Conservation (phyloP, 2,113 vertebrate genomes). For the Tenrec ecaudatus region DNA sequence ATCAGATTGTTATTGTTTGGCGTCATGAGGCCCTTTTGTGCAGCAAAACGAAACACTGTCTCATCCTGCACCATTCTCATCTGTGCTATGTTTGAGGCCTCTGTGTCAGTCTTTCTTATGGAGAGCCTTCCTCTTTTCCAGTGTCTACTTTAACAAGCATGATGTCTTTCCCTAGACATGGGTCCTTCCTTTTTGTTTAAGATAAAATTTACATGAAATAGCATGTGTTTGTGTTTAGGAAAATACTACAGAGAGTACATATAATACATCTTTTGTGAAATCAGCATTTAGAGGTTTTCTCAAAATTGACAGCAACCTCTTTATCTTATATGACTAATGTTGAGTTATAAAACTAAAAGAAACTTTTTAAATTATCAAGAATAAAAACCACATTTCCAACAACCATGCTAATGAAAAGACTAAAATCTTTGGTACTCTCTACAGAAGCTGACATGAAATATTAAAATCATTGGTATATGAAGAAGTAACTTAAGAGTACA, state of each 20-base stretch:
- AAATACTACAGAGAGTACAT: background rate
- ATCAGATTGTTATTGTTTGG: background rate
- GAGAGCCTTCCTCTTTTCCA: too few relatives aligned
- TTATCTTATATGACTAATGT: background rate
- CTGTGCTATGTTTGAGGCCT: too few relatives aligned
- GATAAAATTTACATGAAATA: background rate
- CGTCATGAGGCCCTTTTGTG: too few relatives aligned
- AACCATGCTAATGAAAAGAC: constrained; percentile 4
- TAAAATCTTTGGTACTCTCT: constrained; percentile 9
- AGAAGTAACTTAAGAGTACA: constrained; percentile 15
- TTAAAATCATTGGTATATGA: background rate
- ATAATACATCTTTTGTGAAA: background rate
- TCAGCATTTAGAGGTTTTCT: constrained; percentile 27
- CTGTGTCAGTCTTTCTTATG: too few relatives aligned
- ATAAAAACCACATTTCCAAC: background rate
- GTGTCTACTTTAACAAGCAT: too few relatives aligned
- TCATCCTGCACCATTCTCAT: too few relatives aligned
- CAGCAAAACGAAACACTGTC: too few relatives aligned
- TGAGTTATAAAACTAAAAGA: constrained; percentile 22
- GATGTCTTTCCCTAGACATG: too few relatives aligned
- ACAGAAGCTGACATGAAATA: background rate
- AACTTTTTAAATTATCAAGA: background rate
- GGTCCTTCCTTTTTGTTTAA: background rate
- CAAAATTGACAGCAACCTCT: constrained; percentile 1
- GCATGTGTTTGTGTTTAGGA: background rate